Percentiles rank a stretch among this genome's conserved stretches.
Evolutionary conservation across 2,797 vertebrate species (phyloP).

Genomic region (Smutsia gigantea): DNA sequence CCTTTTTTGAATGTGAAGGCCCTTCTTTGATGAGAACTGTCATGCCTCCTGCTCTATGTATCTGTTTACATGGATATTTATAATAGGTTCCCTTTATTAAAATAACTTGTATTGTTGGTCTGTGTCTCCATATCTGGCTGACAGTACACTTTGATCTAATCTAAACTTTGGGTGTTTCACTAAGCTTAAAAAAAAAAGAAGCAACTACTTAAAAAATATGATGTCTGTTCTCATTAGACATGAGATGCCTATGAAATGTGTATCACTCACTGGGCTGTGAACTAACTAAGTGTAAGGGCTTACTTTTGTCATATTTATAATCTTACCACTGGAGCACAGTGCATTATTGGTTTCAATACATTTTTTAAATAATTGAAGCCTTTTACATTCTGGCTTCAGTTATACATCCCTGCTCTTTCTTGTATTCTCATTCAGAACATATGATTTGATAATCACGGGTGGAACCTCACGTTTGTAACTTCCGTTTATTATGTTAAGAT

Average conservation of each 20-base stretch:
- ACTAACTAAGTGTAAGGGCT: neutral
- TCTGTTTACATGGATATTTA: neutral
- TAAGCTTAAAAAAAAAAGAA: neutral
- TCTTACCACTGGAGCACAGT: neutral
- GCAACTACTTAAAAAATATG: neutral
- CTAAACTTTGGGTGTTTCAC: neutral
- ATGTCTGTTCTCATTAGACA: neutral
- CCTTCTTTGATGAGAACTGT: neutral
- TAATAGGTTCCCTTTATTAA: neutral
- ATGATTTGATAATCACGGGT: neutral
- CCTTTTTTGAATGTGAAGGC: neutral
- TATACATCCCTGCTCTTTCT: neutral
- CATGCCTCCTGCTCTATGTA: neutral
- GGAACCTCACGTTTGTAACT: neutral
- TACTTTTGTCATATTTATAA: neutral
- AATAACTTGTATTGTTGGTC: neutral
- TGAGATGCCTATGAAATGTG: neutral
- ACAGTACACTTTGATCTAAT: neutral
- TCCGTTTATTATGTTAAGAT: neutral
- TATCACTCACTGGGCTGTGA: neutral
- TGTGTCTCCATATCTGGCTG: neutral
- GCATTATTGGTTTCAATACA: neutral
- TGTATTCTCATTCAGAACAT: neutral
- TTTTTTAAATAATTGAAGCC: neutral
- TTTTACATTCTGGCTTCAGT: neutral